Evolutionary conservation across 1,140 invertebrate species (phyloP).

Genomic region (Drosophila navojoa): DNA sequence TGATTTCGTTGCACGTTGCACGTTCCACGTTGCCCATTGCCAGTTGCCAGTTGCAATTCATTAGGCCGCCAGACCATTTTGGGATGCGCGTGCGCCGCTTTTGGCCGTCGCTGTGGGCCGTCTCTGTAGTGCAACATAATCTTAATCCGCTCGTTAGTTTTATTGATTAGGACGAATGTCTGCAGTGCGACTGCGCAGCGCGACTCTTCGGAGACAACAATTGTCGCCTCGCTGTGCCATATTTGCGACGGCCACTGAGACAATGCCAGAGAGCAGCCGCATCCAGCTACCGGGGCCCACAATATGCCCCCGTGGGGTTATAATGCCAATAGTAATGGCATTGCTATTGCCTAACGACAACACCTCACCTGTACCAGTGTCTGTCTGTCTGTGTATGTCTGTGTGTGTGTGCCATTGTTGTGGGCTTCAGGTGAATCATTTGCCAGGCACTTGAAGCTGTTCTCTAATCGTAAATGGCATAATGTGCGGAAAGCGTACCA

Average conservation of each 20-base stretch:
- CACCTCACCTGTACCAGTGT: neutral
- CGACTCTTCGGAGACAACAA: slow-evolving; percentile 80
- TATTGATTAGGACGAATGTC: slow-evolving; percentile 79
- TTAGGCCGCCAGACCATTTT: slow-evolving; percentile 77
- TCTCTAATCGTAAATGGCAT: slow-evolving; percentile 67
- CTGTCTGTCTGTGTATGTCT: neutral
- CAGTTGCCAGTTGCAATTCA: slow-evolving; percentile 63
- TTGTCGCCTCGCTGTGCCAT: slow-evolving; percentile 81
- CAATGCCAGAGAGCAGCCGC: slow-evolving; percentile 48
- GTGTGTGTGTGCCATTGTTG: slow-evolving; percentile 6
- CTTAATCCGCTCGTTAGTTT: slow-evolving; percentile 82
- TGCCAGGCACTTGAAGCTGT: slow-evolving; percentile 41
- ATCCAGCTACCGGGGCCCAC: slow-evolving; percentile 8
- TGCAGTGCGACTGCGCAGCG: slow-evolving; percentile 46
- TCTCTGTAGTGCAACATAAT: slow-evolving; percentile 62
- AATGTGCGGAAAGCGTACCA: slow-evolving; percentile 37
- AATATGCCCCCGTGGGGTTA: slow-evolving; percentile 60
- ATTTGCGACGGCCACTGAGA: slow-evolving; percentile 60
- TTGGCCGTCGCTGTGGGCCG: slow-evolving; percentile 58
- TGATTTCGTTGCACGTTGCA: slow-evolving; percentile 54
- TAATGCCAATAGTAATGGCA: slow-evolving; percentile 21
- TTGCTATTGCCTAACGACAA: slow-evolving; percentile 22
- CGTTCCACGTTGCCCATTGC: slow-evolving; percentile 23
- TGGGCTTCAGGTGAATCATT: slow-evolving; percentile 56
- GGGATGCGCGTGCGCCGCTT: slow-evolving; percentile 77